Percentiles rank a stretch among this genome's conserved stretches.
Conservation (phyloP, 2,797 vertebrate genomes). For the Hoplostethus atlanticus region DNA sequence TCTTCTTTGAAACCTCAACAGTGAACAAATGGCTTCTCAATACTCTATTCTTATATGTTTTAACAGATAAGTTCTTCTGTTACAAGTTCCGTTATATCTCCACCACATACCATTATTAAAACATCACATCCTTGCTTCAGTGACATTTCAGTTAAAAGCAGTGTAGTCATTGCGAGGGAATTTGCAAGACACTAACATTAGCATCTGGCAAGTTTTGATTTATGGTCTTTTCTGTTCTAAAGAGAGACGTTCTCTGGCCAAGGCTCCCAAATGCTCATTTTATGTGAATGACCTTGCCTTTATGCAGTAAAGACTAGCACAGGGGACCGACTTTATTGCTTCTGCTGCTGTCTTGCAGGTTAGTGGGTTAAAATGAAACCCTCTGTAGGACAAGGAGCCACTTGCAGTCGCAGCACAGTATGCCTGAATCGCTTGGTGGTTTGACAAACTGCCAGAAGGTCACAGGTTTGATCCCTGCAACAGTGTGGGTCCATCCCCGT, state of each 20-base stretch:
- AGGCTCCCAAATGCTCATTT: slow-evolving; percentile 7
- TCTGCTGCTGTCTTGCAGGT: not conserved
- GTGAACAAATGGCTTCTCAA: not conserved
- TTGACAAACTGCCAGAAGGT: no score
- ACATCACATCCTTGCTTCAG: not conserved
- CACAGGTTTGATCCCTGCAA: no score
- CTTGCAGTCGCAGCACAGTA: not conserved
- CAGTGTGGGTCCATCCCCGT: no score
- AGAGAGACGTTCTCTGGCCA: not conserved
- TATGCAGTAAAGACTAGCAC: slow-evolving; percentile 10
- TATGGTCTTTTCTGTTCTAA: slow-evolving; percentile 14
- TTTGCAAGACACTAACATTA: not conserved
- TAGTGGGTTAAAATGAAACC: slow-evolving; percentile 1
- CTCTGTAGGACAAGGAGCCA: not conserved
- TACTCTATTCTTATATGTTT: not conserved
- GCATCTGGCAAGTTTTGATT: slow-evolving; percentile 19
- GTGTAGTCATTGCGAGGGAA: not conserved
- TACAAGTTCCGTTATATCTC: not conserved
- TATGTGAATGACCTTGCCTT: slow-evolving; percentile 4
- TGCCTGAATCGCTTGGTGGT: no score
- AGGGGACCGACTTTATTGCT: slow-evolving; percentile 1
- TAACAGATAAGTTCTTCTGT: not conserved
- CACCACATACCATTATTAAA: not conserved
- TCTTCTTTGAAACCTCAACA: no score
- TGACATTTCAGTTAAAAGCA: slow-evolving; percentile 13